phyloP scores from a whole-genome alignment of 2,797 vertebrate species.

The Gephyroberyx darwinii region DNA sequence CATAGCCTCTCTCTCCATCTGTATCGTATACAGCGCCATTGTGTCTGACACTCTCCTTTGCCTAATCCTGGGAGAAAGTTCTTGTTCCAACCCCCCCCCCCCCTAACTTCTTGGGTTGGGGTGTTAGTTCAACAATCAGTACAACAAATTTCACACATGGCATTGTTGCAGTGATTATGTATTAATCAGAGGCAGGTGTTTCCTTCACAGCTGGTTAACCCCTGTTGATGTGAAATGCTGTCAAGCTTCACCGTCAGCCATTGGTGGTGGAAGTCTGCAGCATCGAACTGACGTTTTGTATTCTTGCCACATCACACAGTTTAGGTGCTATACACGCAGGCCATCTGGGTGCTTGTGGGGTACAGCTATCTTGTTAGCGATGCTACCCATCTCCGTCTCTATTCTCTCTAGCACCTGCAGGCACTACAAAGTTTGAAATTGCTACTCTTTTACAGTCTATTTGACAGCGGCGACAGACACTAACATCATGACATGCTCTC shows the following conservation, averaged over 20 bases:
- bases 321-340: slow-evolving; percentile 50
- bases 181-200: slow-evolving; percentile 76
- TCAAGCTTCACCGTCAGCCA: slow-evolving; percentile 59
- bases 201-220: slow-evolving; percentile 77
- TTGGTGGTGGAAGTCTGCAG: slow-evolving; percentile 40
- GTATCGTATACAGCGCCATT: not conserved
- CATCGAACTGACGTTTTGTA: slow-evolving; percentile 18
- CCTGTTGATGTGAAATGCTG: slow-evolving; percentile 65
- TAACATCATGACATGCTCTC: not conserved
- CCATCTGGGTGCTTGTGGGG: slow-evolving; percentile 23
- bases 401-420: not conserved
- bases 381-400: not conserved
- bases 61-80: not conserved
- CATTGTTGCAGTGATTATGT: slow-evolving; percentile 65
- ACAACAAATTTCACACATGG: slow-evolving; percentile 51
- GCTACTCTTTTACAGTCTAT: not conserved
- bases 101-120: slow-evolving; percentile 47
- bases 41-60: not conserved
- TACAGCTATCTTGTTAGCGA: slow-evolving; percentile 7
- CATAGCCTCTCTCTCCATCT: not conserved
- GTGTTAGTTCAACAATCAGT: slow-evolving; percentile 65
- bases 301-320: slow-evolving; percentile 53
- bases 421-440: not conserved
- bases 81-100: not conserved
- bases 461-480: not conserved